Conservation (phyloP, 2,113 vertebrate species). For the Nasalis larvatus region DNA sequence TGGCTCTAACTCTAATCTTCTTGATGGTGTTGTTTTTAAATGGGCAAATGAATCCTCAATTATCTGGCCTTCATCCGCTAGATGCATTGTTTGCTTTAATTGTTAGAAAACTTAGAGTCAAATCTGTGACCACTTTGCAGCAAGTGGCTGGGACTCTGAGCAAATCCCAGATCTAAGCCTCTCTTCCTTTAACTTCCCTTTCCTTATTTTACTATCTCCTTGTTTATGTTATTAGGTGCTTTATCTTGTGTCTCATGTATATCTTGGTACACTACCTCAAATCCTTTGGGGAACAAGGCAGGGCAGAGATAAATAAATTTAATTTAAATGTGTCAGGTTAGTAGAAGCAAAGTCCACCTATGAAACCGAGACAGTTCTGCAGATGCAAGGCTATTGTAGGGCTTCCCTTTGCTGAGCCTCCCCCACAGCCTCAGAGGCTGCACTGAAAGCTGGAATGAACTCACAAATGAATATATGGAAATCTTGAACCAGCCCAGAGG, state of each 20-base stretch:
- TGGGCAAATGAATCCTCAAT: rapidly evolving
- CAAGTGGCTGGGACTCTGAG: not conserved
- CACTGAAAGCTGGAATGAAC: not conserved
- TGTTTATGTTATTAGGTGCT: not conserved
- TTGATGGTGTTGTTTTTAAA: not conserved
- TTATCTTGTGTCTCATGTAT: not conserved
- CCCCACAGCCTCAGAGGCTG: not conserved
- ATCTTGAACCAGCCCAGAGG: not conserved
- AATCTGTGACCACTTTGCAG: not conserved
- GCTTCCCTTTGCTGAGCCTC: not conserved
- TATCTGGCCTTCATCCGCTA: rapidly evolving
- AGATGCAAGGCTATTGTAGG: rapidly evolving
- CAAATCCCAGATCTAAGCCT: not conserved
- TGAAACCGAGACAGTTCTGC: not conserved
- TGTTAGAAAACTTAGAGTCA: not conserved
- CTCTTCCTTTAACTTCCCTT: not conserved
- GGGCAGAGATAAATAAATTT: not conserved
- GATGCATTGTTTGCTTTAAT: not conserved
- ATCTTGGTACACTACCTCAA: not conserved
- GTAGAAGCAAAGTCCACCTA: not conserved
- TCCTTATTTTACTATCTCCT: not conserved
- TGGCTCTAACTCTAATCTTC: not conserved
- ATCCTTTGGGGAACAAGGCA: slow-evolving; percentile 23
- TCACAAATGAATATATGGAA: not conserved
- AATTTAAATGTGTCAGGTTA: not conserved